A percentile compares a stretch with the other conserved stretches of the same genome.
Evolutionary conservation across 2,113 vertebrate genomes (phyloP).

Genomic region (Hiodon tergisus): DNA sequence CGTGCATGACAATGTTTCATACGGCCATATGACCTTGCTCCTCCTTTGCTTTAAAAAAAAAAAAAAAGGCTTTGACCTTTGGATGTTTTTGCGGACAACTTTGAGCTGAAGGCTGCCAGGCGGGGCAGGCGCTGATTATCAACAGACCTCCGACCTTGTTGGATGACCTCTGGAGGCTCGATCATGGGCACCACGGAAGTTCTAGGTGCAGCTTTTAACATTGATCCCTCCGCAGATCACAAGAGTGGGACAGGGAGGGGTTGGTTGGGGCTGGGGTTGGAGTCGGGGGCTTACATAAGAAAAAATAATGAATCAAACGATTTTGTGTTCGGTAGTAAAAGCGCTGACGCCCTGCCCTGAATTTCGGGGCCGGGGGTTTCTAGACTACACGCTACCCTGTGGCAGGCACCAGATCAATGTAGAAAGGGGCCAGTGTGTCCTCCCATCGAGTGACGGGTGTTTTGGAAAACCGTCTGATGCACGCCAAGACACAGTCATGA

Average conservation of each 20-base stretch:
- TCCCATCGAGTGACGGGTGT: neutral
- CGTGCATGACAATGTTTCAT: neutral
- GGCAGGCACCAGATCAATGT: neutral
- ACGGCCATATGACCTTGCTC: neutral
- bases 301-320: slow-evolving; percentile 23
- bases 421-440: neutral
- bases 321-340: slow-evolving; percentile 13
- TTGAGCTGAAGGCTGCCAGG: slow-evolving; percentile 12
- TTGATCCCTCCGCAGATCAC: slow-evolving; percentile 50
- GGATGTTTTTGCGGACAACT: neutral
- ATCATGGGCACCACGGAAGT: slow-evolving; percentile 29
- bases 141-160: slow-evolving; percentile 48
- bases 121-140: slow-evolving; percentile 47
- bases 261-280: no score
- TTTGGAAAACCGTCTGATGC: neutral
- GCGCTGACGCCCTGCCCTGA: neutral
- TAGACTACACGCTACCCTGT: neutral
- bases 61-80: neutral
- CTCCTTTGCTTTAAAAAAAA: neutral
- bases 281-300: slow-evolving; percentile 17
- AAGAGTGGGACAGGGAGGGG: slow-evolving; percentile 11
- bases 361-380: neutral
- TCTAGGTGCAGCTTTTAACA: slow-evolving; percentile 57
- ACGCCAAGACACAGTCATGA: neutral
- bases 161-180: slow-evolving; percentile 53